These are phyloP conservation scores for Drosophila antonietae DNA, from an alignment of 2,888 invertebrate genomes.

Conservation along the genomic window DNA sequence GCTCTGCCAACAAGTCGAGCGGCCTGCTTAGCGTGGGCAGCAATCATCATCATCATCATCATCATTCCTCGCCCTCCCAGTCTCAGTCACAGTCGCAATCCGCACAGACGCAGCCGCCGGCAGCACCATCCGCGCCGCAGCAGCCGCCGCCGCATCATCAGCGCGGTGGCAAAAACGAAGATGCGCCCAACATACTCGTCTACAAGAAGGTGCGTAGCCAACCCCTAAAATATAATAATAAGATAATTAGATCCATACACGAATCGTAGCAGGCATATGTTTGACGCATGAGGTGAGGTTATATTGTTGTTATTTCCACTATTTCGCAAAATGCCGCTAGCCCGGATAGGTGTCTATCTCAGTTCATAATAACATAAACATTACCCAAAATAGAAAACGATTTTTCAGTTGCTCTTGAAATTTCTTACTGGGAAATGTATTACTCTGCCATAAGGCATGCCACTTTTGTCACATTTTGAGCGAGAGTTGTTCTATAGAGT, in stretches of 20 bases:
- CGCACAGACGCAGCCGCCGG: constrained; percentile 41
- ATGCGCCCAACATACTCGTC: constrained; percentile 94
- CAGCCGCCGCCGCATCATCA: constrained; percentile 49
- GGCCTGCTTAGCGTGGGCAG: constrained; percentile 63
- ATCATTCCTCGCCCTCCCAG: constrained; percentile 43
- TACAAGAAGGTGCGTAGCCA: constrained; percentile 90
- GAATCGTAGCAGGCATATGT: background rate
- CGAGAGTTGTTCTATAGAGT: background rate
- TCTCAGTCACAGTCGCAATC: constrained; percentile 24
- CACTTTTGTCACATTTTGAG: background rate
- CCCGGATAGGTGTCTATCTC: background rate
- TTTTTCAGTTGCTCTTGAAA: constrained; percentile 2
- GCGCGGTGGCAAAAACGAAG: constrained; percentile 86
- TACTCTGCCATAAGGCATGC: background rate
- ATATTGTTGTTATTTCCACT: background rate
- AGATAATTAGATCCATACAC: background rate
- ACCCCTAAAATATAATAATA: background rate
- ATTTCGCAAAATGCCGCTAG: background rate
- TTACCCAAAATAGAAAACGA: constrained; percentile 6
- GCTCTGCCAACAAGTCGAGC: constrained; percentile 44
- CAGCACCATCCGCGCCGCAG: constrained; percentile 26
- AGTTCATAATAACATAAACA: constrained; percentile 3
- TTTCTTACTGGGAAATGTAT: background rate
- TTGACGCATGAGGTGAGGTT: background rate
- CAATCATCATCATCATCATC: constrained; percentile 65